Conservation (phyloP, 2,113 vertebrate species). For the Dasyurus viverrinus region DNA sequence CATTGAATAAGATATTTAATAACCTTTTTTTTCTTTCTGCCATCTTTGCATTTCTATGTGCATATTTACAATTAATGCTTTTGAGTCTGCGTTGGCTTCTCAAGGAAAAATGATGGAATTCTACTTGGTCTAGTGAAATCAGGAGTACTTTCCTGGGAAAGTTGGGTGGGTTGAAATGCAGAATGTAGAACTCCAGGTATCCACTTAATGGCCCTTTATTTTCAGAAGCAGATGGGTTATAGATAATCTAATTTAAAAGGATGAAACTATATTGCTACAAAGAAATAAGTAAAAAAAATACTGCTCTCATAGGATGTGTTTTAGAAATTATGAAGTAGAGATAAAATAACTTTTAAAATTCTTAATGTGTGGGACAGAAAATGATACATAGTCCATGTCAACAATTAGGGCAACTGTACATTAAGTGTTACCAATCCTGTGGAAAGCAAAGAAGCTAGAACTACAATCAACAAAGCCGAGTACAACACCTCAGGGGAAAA, state of each 20-base stretch:
- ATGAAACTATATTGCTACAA: neutral
- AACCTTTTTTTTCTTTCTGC: neutral
- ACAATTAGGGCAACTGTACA: neutral
- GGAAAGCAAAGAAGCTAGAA: neutral
- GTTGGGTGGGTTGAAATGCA: neutral
- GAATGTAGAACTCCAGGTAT: neutral
- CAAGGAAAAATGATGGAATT: slow-evolving; percentile 26
- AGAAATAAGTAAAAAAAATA: neutral
- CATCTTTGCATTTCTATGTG: slow-evolving; percentile 7
- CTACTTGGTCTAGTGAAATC: slow-evolving; percentile 34
- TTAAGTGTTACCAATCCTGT: neutral
- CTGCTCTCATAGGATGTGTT: neutral
- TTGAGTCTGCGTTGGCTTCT: slow-evolving; percentile 29
- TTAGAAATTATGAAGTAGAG: neutral
- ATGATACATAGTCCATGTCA: neutral
- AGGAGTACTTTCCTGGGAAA: slow-evolving; percentile 20
- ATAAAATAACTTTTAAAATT: neutral
- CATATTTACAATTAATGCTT: slow-evolving; percentile 35
- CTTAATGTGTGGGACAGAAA: neutral
- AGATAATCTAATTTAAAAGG: slow-evolving; percentile 5
- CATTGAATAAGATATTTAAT: slow-evolving; percentile 1
- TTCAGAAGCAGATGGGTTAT: neutral
- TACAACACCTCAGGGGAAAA: no score
- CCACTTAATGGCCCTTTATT: slow-evolving; percentile 26
- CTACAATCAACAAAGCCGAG: neutral